Evolutionary conservation across 2,797 vertebrate genomes (phyloP).

Genomic region (Lindbergichthys nudifrons): DNA sequence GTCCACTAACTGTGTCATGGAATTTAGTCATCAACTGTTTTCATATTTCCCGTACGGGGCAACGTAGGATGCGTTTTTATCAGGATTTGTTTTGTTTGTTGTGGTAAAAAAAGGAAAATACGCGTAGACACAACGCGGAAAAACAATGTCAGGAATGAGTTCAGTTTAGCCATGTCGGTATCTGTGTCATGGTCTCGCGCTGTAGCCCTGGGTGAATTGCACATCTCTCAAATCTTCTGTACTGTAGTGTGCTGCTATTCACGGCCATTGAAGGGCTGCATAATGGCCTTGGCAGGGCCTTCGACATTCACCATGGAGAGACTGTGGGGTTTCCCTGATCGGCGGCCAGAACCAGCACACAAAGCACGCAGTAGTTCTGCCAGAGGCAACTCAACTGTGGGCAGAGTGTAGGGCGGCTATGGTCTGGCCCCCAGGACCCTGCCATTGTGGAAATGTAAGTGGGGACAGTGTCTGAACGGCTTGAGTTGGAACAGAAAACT

Average conservation of each 20-base stretch:
- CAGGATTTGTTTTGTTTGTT: conserved; percentile 67
- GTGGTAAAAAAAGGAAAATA: conserved; percentile 41
- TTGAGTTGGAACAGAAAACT: conserved; percentile 82
- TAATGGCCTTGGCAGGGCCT: conserved; percentile 78
- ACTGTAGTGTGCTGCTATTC: conserved; percentile 78
- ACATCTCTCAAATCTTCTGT: conserved; percentile 74
- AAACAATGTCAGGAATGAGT: conserved; percentile 71
- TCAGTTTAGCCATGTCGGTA: conserved; percentile 59
- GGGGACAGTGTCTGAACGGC: conserved; percentile 82
- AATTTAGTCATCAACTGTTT: conserved; percentile 50
- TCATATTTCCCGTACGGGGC: conserved; percentile 30
- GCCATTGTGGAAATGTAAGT: conserved; percentile 85
- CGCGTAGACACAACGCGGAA: conserved; percentile 68
- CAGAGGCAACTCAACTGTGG: conserved; percentile 83
- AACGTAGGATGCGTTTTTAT: conserved; percentile 53
- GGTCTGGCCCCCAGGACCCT: conserved; percentile 84
- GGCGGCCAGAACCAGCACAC: conserved; percentile 82
- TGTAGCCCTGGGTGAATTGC: conserved; percentile 68
- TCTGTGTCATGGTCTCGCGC: conserved; percentile 74
- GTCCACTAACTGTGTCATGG: conserved; percentile 60
- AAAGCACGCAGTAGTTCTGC: conserved; percentile 82
- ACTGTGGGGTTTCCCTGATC: conserved; percentile 85
- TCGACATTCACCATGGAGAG: conserved; percentile 81
- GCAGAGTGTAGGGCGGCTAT: conserved; percentile 80
- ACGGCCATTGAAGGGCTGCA: conserved; percentile 78